A percentile compares a stretch with the other conserved stretches of the same genome.
Conservation (phyloP, 2,113 vertebrate species). For the Erinaceus europaeus region DNA sequence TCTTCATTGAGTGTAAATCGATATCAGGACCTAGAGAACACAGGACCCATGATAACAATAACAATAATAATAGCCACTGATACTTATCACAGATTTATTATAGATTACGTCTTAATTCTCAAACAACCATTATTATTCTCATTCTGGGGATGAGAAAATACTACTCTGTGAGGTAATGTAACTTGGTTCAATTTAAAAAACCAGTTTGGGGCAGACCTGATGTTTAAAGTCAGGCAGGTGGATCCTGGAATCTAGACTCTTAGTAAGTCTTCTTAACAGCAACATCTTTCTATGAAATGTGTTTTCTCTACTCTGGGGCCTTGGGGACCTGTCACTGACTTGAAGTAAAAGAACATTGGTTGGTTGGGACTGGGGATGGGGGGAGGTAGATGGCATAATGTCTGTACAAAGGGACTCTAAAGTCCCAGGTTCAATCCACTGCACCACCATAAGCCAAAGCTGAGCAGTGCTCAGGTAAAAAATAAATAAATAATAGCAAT, state of each 20-base stretch:
- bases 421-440: too few relatives aligned
- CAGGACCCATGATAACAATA: conserved; percentile 19
- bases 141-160: conserved; percentile 44
- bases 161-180: background rate
- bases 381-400: too few relatives aligned
- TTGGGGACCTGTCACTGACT: background rate
- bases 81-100: conserved; percentile 37
- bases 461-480: too few relatives aligned
- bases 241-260: background rate
- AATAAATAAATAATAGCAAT: too few relatives aligned
- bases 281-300: background rate
- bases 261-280: background rate
- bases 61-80: conserved; percentile 26
- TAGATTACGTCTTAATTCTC: conserved; percentile 39
- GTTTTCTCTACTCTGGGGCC: background rate
- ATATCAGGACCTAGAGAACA: conserved; percentile 16
- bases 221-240: background rate
- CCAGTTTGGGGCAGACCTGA: background rate
- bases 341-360: background rate
- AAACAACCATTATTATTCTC: background rate
- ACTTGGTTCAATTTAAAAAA: background rate
- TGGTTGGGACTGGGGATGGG: too few relatives aligned
- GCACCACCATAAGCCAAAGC: too few relatives aligned
- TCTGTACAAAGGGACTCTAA: too few relatives aligned
- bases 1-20: conserved; percentile 59